Evolutionary conservation across 2,113 vertebrate genomes (phyloP).

Genomic region (Poicephalus gulielmi): DNA sequence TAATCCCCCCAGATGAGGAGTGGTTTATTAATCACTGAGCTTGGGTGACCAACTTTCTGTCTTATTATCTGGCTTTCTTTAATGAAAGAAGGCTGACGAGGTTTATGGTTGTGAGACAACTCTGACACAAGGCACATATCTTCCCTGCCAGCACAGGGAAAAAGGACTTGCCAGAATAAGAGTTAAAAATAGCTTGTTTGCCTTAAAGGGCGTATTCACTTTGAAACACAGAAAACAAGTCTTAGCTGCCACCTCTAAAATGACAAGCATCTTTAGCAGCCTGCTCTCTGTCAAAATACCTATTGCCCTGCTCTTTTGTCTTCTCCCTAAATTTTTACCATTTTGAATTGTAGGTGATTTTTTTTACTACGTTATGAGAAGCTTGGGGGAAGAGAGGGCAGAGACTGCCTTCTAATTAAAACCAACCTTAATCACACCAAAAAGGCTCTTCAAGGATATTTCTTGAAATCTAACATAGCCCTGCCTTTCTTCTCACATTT

Average conservation of each 20-base stretch:
- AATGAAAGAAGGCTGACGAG: neutral
- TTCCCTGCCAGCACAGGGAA: neutral
- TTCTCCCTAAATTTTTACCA: neutral
- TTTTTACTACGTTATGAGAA: neutral
- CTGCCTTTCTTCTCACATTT: neutral
- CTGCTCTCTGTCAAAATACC: neutral
- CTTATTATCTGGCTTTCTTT: neutral
- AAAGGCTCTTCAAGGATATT: neutral
- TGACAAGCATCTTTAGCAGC: neutral
- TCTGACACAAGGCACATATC: neutral
- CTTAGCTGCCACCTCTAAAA: neutral
- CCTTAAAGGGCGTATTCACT: neutral
- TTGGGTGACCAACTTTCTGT: neutral
- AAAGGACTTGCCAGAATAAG: neutral
- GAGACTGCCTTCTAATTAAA: neutral
- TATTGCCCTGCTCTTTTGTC: neutral
- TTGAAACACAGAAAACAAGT: neutral
- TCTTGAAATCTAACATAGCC: neutral
- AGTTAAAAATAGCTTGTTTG: conserved; percentile 24
- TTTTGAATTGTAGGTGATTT: neutral
- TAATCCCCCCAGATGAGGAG: neutral
- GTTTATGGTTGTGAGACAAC: neutral
- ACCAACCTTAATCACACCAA: neutral
- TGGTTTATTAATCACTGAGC: neutral
- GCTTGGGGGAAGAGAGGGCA: neutral